Evolutionary conservation across 2,113 vertebrate genomes (phyloP).

Genomic region (Ailuropoda melanoleuca): DNA sequence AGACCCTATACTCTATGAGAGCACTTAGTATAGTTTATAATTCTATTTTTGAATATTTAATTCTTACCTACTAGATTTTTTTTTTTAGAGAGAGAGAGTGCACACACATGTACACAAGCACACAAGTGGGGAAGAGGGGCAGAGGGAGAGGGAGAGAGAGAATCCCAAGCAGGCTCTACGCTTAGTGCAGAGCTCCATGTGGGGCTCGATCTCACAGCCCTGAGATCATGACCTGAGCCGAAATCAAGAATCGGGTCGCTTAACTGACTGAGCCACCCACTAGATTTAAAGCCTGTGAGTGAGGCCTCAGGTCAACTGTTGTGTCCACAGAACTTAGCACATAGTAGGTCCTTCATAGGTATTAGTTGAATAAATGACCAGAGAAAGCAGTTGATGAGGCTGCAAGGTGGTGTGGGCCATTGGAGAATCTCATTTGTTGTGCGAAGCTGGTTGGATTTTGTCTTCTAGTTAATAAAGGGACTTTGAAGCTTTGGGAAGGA

Average conservation of each 20-base stretch:
- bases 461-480: background rate
- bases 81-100: background rate
- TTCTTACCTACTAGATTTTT: background rate
- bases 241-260: background rate
- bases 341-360: background rate
- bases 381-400: background rate
- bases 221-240: background rate
- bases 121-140: background rate
- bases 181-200: background rate
- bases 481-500: background rate
- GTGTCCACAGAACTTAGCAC: background rate
- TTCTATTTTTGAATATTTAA: background rate
- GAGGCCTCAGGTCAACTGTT: background rate
- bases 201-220: background rate
- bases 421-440: background rate
- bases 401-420: background rate
- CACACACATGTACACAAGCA: background rate
- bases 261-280: background rate
- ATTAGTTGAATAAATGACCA: background rate
- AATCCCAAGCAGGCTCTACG: background rate
- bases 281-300: background rate
- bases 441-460: background rate
- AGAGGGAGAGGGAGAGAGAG: background rate
- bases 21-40: background rate
- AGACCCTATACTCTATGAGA: background rate